A percentile compares a stretch with the other conserved stretches of the same genome.
Conservation (phyloP, 2,888 invertebrate species). For the Pseudanteris insignis region DNA sequence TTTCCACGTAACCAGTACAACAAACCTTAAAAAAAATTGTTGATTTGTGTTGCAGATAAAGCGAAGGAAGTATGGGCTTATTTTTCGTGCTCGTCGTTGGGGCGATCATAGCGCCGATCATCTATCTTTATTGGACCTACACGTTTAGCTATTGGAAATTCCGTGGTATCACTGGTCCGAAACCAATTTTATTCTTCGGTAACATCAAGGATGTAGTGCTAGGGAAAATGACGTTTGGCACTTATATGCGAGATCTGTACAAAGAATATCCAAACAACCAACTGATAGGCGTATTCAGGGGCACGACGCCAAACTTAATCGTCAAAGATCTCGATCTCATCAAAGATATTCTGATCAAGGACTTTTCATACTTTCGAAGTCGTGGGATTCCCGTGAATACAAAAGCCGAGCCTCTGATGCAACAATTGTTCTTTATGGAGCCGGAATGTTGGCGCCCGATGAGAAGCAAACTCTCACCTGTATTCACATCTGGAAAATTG, state of each 20-base stretch:
- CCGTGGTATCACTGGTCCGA: not conserved
- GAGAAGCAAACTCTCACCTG: slow-evolving; percentile 67
- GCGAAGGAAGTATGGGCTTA: too few relatives aligned
- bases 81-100: too few relatives aligned
- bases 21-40: too few relatives aligned
- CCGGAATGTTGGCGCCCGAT: slow-evolving; percentile 37
- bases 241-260: slow-evolving; percentile 22
- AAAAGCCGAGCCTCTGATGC: slow-evolving; percentile 64
- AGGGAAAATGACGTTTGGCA: not conserved
- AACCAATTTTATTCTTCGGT: not conserved
- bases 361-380: slow-evolving; percentile 60
- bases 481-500: slow-evolving; percentile 68
- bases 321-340: slow-evolving; percentile 46
- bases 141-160: too few relatives aligned
- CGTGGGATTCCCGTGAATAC: not conserved
- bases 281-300: slow-evolving; percentile 48
- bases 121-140: too few relatives aligned
- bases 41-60: too few relatives aligned
- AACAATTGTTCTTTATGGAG: slow-evolving; percentile 56
- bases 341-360: slow-evolving; percentile 51
- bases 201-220: not conserved
- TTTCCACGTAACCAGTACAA: too few relatives aligned
- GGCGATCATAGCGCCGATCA: too few relatives aligned
- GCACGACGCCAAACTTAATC: slow-evolving; percentile 45
- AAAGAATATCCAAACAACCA: slow-evolving; percentile 21